phyloP scores from a whole-genome alignment of 2,888 invertebrate genomes.

The Dorcus parallelipipedus region DNA sequence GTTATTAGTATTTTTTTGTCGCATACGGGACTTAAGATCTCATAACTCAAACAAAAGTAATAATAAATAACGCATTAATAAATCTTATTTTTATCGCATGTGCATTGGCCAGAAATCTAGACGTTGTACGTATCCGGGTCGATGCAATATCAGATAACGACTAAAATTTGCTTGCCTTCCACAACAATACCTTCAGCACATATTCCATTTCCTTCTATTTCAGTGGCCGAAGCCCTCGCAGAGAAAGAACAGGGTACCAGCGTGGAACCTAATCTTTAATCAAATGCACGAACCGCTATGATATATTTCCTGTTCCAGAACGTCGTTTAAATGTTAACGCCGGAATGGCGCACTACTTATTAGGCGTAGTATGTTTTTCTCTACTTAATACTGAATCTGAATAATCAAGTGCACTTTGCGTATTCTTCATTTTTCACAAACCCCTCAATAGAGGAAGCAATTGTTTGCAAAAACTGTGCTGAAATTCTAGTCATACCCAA shows the following conservation, averaged over 20 bases:
- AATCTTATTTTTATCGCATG: neutral
- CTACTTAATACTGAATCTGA: no score
- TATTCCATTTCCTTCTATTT: neutral
- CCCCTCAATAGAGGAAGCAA: no score
- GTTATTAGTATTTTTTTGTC: no score
- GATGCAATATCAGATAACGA: neutral
- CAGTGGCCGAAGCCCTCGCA: neutral
- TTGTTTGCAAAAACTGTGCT: no score
- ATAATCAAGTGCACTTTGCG: no score
- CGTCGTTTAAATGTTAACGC: neutral
- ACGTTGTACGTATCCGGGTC: neutral
- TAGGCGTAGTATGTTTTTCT: neutral
- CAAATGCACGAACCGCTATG: neutral
- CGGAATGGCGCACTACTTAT: neutral
- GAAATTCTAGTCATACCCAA: no score
- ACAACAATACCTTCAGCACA: neutral
- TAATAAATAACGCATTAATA: no score
- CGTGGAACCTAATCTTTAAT: neutral
- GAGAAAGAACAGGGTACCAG: neutral
- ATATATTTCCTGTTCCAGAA: neutral
- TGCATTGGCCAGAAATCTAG: neutral
- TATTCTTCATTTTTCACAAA: no score
- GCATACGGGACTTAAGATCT: no score
- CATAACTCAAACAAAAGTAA: no score
- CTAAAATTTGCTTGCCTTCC: neutral